These are phyloP conservation scores for Hormaphis cornu DNA, from an alignment of 1,140 invertebrate species.

Conservation along the genomic window DNA sequence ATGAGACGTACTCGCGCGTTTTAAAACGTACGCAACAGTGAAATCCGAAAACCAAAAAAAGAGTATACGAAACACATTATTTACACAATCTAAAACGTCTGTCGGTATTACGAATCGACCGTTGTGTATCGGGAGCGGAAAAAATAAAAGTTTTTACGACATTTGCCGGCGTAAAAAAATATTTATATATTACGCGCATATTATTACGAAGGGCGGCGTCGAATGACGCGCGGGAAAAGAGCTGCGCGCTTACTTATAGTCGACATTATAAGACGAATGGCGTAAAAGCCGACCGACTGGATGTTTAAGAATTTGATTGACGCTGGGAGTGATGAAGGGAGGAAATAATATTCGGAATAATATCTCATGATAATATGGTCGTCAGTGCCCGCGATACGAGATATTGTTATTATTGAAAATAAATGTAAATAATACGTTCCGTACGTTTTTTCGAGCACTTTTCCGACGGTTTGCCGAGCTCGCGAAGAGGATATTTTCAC, in stretches of 20 bases:
- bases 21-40: not conserved
- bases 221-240: not conserved
- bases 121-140: not conserved
- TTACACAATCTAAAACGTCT: conserved; percentile 9
- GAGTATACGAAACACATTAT: not conserved
- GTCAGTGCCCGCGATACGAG: too few species aligned
- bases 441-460: too few species aligned
- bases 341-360: too few species aligned
- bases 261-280: not conserved
- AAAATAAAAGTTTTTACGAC: not conserved
- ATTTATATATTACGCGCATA: too few species aligned
- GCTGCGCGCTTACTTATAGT: not conserved
- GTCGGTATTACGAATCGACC: not conserved
- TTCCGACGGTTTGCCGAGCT: too few species aligned
- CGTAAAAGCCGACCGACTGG: conserved; percentile 6
- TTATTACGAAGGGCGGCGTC: not conserved
- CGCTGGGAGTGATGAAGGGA: too few species aligned
- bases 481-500: too few species aligned
- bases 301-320: conserved; percentile 25
- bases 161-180: not conserved
- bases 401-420: too few species aligned
- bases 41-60: not conserved
- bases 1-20: too few species aligned
- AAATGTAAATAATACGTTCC: too few species aligned
- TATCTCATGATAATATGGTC: too few species aligned